phyloP scores from a whole-genome alignment of 2,888 invertebrate genomes.

The Plebejus argus region DNA sequence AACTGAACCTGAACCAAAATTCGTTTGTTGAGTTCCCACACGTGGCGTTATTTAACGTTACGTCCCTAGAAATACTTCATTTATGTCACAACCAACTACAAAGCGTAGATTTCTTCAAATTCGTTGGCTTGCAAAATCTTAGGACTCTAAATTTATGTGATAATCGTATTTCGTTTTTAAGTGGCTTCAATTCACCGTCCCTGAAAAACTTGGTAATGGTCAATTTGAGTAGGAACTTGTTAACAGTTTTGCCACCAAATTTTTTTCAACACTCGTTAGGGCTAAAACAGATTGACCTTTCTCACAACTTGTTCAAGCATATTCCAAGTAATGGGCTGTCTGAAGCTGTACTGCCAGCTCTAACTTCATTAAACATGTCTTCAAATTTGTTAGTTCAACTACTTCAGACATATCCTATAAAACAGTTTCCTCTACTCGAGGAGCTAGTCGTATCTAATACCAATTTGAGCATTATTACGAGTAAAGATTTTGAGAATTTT shows the following conservation, averaged over 20 bases:
- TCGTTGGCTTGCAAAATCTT: conserved; percentile 88
- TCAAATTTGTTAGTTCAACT: conserved; percentile 89
- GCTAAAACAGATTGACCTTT: conserved; percentile 87
- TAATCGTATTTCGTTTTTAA: conserved; percentile 87
- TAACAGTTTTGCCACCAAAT: conserved; percentile 89
- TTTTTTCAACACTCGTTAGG: conserved; percentile 88
- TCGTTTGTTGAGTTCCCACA: conserved; percentile 89
- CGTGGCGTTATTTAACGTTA: conserved; percentile 87
- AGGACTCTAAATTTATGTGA: conserved; percentile 87
- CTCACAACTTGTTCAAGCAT: conserved; percentile 89
- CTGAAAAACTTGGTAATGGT: conserved; percentile 87
- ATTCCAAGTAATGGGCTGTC: conserved; percentile 89
- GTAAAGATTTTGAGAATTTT: conserved; percentile 92
- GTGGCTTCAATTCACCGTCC: conserved; percentile 88
- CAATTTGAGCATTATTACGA: conserved; percentile 90
- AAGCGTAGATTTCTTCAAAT: conserved; percentile 87
- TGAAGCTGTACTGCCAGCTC: conserved; percentile 85
- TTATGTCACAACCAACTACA: conserved; percentile 85
- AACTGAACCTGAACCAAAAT: conserved; percentile 88
- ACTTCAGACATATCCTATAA: conserved; percentile 85
- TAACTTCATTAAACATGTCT: conserved; percentile 90
- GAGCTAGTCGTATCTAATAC: conserved; percentile 90
- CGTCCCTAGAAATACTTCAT: conserved; percentile 87
- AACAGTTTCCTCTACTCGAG: conserved; percentile 88
- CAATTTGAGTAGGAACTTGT: conserved; percentile 87